phyloP scores from a whole-genome alignment of 92 coral and sea anemone genomes.

The Epizoanthus scotinus region DNA sequence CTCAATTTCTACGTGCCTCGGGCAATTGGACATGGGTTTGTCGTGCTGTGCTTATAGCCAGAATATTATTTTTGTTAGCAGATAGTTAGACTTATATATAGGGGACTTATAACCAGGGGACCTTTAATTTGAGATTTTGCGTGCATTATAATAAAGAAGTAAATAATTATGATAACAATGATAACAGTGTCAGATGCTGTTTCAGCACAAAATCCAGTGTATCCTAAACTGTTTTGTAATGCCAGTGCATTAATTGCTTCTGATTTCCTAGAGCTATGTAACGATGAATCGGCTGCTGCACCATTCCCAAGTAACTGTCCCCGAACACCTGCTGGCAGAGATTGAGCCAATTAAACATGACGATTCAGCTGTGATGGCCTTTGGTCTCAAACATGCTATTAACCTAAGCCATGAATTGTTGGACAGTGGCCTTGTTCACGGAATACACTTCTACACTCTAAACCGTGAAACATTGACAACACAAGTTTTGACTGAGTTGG shows the following conservation, averaged over 20 bases:
- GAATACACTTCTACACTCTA: conserved; percentile 79
- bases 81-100: too few species aligned
- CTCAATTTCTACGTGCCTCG: too few species aligned
- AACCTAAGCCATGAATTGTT: conserved; percentile 67
- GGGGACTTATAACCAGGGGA: too few species aligned
- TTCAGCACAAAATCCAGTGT: too few species aligned
- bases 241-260: not conserved
- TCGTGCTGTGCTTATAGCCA: too few species aligned
- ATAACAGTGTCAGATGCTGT: too few species aligned
- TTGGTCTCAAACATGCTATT: conserved; percentile 69
- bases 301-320: conserved; percentile 61
- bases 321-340: conserved; percentile 64
- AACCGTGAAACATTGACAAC: conserved; percentile 67
- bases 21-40: too few species aligned
- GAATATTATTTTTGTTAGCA: too few species aligned
- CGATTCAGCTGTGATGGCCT: conserved; percentile 52
- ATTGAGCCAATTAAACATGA: conserved; percentile 71
- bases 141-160: too few species aligned
- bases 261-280: conserved; percentile 53
- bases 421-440: conserved; percentile 68
- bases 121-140: too few species aligned
- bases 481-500: conserved; percentile 53
- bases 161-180: too few species aligned
- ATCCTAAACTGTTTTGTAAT: not conserved
- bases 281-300: conserved; percentile 72